A percentile compares a stretch with the other conserved stretches of the same genome.
Evolutionary conservation across 2,888 invertebrate species (phyloP).

Genomic region (Ptychoptera albimana): DNA sequence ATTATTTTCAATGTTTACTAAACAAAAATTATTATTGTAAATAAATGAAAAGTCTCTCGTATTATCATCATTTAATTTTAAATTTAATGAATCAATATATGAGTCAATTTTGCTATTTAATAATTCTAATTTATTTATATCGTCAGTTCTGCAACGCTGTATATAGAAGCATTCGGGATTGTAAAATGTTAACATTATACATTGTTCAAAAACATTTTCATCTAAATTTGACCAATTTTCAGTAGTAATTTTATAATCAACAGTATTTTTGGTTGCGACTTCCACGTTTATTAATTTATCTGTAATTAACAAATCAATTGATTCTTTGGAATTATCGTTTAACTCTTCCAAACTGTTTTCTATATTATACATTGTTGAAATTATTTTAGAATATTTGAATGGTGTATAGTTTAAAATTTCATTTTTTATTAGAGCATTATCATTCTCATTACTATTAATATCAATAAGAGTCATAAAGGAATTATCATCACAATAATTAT

Average conservation of each 20-base stretch:
- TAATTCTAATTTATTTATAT: neutral
- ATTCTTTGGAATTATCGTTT: no score
- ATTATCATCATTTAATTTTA: neutral
- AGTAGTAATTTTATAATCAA: neutral
- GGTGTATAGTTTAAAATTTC: no score
- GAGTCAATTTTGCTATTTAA: no score
- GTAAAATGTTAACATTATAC: neutral
- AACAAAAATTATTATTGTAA: neutral
- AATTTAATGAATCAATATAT: no score
- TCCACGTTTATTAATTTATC: neutral
- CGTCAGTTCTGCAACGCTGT: neutral
- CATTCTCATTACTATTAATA: no score
- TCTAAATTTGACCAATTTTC: neutral
- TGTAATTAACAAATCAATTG: neutral
- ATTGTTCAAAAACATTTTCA: neutral
- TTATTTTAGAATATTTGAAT: no score
- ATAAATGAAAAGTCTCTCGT: neutral
- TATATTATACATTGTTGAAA: no score
- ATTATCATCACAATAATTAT: no score
- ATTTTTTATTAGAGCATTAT: no score
- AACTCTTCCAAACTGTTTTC: no score
- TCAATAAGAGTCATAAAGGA: no score
- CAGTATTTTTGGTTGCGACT: neutral
- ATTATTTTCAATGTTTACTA: slow-evolving; percentile 7
- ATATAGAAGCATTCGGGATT: neutral